These are phyloP conservation scores for Melipona bicolor DNA, from an alignment of 2,888 invertebrate genomes.

Conservation along the genomic window DNA sequence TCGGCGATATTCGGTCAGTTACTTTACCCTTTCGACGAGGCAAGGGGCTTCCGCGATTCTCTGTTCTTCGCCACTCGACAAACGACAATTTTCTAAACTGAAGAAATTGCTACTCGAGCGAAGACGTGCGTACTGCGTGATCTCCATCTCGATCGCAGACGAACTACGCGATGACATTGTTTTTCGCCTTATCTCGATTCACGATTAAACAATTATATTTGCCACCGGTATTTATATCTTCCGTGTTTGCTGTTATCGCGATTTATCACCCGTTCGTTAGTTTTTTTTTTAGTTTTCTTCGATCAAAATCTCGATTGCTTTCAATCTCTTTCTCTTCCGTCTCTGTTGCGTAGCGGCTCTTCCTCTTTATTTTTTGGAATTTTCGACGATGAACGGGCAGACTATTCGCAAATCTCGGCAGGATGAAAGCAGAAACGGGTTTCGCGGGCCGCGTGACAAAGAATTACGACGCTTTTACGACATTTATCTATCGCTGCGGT, in stretches of 20 bases:
- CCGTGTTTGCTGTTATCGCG: conserved; percentile 21
- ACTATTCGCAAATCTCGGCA: neutral
- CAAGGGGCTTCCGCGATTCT: neutral
- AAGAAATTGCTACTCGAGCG: neutral
- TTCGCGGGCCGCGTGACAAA: neutral
- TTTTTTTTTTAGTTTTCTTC: too few species aligned
- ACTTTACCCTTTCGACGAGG: neutral
- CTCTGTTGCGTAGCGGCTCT: neutral
- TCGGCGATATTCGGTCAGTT: neutral
- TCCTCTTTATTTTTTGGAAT: neutral
- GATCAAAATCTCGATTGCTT: neutral
- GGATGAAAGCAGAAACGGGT: neutral
- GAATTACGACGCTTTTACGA: conserved; percentile 8
- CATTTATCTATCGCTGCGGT: neutral
- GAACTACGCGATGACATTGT: conserved; percentile 5
- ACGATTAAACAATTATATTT: conserved; percentile 61
- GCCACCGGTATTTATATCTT: conserved; percentile 9
- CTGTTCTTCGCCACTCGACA: neutral
- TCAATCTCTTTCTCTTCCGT: too few species aligned
- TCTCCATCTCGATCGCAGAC: conserved; percentile 4
- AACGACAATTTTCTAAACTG: neutral
- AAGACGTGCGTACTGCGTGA: neutral
- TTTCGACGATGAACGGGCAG: neutral
- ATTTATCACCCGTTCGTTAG: neutral
- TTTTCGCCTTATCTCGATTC: conserved; percentile 51